Evolutionary conservation across 2,113 vertebrate species (phyloP).

Genomic region (Lagopus muta): DNA sequence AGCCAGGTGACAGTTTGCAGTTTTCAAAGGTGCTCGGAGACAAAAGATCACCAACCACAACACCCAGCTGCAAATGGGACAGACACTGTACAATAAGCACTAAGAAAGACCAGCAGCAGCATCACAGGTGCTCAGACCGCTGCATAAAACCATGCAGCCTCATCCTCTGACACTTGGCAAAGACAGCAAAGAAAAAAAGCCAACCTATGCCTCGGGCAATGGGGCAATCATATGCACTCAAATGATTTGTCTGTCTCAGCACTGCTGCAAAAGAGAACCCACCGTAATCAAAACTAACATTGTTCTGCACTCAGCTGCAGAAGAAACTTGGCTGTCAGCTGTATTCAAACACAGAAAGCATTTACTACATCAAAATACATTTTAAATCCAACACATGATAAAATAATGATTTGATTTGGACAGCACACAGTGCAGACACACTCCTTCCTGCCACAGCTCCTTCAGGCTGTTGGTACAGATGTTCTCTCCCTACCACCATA

Average conservation of each 20-base stretch:
- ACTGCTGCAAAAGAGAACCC: background rate
- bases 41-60: background rate
- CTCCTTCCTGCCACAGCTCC: background rate
- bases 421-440: background rate
- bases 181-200: background rate
- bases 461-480: background rate
- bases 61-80: background rate
- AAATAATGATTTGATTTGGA: background rate
- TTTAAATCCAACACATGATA: background rate
- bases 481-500: background rate
- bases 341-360: background rate
- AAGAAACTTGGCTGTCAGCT: background rate
- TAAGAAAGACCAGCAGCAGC: background rate
- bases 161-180: background rate
- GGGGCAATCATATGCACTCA: background rate
- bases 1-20: background rate
- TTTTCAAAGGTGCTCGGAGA: background rate
- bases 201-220: background rate
- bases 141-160: background rate
- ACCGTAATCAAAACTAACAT: background rate
- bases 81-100: background rate
- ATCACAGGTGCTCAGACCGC: background rate
- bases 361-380: background rate
- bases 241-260: background rate
- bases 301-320: background rate